A percentile compares a stretch with the other conserved stretches of the same genome.
Conservation (phyloP, 2,797 vertebrate genomes). For the Tinamus major region DNA sequence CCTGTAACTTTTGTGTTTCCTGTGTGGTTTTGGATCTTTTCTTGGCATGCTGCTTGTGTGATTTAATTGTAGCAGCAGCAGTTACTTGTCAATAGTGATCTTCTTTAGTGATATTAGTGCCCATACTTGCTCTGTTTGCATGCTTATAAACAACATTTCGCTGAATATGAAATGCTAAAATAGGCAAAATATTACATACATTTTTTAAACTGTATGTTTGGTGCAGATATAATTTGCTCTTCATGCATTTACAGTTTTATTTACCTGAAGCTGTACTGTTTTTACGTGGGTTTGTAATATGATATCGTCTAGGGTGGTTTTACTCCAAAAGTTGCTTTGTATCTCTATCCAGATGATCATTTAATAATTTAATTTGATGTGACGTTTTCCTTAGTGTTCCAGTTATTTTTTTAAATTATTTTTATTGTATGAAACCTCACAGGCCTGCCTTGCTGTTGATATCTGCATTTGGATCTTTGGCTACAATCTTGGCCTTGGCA, state of each 20-base stretch:
- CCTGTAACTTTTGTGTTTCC: not conserved
- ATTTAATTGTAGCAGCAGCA: not conserved
- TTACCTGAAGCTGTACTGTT: not conserved
- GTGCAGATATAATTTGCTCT: not conserved
- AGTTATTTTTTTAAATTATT: not conserved
- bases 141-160: not conserved
- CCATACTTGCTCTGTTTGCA: not conserved
- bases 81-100: not conserved
- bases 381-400: not conserved
- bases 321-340: not conserved
- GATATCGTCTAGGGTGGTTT: not conserved
- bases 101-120: not conserved
- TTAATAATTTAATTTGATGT: not conserved
- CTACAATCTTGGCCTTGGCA: conserved; percentile 85
- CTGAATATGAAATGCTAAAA: not conserved
- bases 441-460: conserved; percentile 90
- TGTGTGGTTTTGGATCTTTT: not conserved
- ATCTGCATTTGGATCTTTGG: conserved; percentile 87
- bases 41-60: not conserved
- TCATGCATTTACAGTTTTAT: not conserved
- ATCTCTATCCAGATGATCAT: not conserved
- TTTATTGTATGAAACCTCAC: conserved; percentile 49
- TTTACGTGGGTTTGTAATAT: not conserved
- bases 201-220: not conserved
- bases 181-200: not conserved